These are phyloP conservation scores for Pandemis cinnamomeana DNA, from an alignment of 2,888 invertebrate species.

Conservation along the genomic window DNA sequence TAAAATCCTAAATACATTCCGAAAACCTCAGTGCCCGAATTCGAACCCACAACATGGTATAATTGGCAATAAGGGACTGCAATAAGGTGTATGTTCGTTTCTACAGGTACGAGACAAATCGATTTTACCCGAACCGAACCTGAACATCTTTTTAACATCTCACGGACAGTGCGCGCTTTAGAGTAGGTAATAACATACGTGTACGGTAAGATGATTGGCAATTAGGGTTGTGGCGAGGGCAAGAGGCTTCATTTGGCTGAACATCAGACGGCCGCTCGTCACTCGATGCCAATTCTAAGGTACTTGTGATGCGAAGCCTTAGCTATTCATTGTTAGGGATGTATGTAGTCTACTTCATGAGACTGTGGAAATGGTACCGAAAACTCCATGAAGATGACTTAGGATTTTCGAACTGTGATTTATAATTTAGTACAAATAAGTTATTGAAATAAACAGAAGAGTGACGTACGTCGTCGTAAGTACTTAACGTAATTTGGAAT, in stretches of 20 bases:
- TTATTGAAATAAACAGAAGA: too few species aligned
- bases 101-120: neutral
- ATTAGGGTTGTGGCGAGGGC: slow-evolving; percentile 6
- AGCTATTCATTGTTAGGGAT: neutral
- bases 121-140: neutral
- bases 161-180: neutral
- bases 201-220: slow-evolving; percentile 15
- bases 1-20: neutral
- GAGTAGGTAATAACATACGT: neutral
- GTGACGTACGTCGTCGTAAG: too few species aligned
- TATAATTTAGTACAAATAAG: too few species aligned
- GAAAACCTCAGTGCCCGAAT: neutral
- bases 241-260: slow-evolving; percentile 1
- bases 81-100: neutral
- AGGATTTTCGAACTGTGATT: too few species aligned
- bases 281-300: slow-evolving; percentile 2
- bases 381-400: too few species aligned
- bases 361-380: neutral
- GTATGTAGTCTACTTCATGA: neutral
- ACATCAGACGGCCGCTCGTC: neutral
- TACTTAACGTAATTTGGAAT: too few species aligned
- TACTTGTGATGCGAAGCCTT: neutral
- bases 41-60: neutral
- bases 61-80: neutral
- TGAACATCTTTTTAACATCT: neutral